These are phyloP conservation scores for Cheilosia soror DNA, from an alignment of 2,888 invertebrate genomes.

Conservation along the genomic window DNA sequence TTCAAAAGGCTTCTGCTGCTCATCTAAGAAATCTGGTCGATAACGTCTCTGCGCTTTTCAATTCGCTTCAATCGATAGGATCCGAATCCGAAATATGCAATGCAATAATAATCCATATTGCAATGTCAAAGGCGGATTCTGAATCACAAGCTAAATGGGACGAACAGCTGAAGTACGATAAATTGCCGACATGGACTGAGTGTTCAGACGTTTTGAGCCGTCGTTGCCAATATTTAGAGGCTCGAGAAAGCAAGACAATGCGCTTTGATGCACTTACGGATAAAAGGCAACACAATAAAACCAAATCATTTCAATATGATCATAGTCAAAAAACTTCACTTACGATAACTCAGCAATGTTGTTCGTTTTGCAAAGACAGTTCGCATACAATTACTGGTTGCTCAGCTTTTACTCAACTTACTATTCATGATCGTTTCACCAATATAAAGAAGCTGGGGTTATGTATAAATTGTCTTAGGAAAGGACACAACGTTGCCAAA, in stretches of 20 bases:
- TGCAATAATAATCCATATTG: slow-evolving; percentile 6
- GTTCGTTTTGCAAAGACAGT: no score
- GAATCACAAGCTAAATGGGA: no score
- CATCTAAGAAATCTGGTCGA: slow-evolving; percentile 29
- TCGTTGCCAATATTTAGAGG: no score
- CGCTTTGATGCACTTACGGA: no score
- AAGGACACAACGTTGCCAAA: slow-evolving; percentile 45
- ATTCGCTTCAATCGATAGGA: slow-evolving; percentile 9
- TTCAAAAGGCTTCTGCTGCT: neutral
- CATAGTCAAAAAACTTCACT: no score
- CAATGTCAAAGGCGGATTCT: slow-evolving; percentile 12
- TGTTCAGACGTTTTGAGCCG: no score
- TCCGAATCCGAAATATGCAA: slow-evolving; percentile 6
- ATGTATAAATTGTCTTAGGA: slow-evolving; percentile 62
- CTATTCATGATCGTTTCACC: slow-evolving; percentile 38
- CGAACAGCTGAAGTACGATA: no score
- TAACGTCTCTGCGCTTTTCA: slow-evolving; percentile 31
- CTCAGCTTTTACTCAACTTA: slow-evolving; percentile 9
- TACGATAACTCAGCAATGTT: no score
- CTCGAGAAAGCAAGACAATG: no score
- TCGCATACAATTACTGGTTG: slow-evolving; percentile 52
- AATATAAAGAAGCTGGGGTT: slow-evolving; percentile 39
- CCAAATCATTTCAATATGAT: no score
- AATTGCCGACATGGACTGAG: no score
- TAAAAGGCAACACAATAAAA: no score